Evolutionary conservation across 2,888 invertebrate species (phyloP).

Genomic region (Hofmannophila pseudospretella): DNA sequence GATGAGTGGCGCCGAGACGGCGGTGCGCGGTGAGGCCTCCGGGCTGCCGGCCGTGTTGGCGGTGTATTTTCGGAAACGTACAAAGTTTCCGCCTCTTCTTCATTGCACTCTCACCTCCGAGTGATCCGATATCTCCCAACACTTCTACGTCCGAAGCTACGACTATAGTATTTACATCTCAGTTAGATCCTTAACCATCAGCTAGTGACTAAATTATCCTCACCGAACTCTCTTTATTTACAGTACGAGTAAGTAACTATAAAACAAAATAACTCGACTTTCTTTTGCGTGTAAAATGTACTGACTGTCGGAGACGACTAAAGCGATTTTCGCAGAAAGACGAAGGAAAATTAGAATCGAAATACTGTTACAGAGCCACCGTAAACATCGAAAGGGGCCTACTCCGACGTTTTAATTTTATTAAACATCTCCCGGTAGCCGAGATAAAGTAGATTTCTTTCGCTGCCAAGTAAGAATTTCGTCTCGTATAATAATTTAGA

Average conservation of each 20-base stretch:
- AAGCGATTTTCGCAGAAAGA: constrained; percentile 35
- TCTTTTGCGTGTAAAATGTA: constrained; percentile 27
- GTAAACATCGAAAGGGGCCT: constrained; percentile 59
- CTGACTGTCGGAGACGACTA: constrained; percentile 31
- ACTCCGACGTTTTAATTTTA: constrained; percentile 72
- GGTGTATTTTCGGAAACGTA: constrained; percentile 45
- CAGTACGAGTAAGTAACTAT: constrained; percentile 11
- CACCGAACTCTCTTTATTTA: constrained; percentile 23
- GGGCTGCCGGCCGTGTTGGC: constrained; percentile 20
- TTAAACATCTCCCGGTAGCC: constrained; percentile 66
- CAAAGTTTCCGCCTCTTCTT: constrained; percentile 30
- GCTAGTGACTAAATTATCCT: constrained; percentile 23
- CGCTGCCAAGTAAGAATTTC: constrained; percentile 73
- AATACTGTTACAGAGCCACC: constrained; percentile 54
- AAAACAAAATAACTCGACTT: constrained; percentile 20
- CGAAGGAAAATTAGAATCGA: constrained; percentile 54
- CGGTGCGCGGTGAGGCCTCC: too few species aligned
- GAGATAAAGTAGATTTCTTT: constrained; percentile 75
- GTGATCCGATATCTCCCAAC: constrained; percentile 20
- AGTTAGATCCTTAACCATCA: constrained; percentile 2
- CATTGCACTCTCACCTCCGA: constrained; percentile 24
- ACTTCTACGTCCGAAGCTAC: constrained; percentile 16
- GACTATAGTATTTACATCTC: constrained; percentile 11
- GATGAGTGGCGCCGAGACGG: constrained; percentile 48
- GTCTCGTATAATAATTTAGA: constrained; percentile 77